Percentiles rank a stretch among this genome's conserved stretches.
Evolutionary conservation across 2,113 vertebrate genomes (phyloP).

Genomic region (Sturnus vulgaris): DNA sequence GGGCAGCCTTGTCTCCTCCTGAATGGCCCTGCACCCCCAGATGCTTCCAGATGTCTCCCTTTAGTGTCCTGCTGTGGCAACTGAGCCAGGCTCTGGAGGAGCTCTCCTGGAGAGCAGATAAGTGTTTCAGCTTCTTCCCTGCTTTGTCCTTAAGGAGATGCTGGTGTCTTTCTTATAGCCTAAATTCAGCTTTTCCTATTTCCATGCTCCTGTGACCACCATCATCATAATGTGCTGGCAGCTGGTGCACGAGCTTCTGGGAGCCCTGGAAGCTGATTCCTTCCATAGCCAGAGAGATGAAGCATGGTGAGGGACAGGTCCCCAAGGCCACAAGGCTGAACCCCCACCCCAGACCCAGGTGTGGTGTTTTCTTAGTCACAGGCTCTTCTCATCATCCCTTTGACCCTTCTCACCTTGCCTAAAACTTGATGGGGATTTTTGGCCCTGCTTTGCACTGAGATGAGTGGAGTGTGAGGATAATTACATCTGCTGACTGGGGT

Average conservation of each 20-base stretch:
- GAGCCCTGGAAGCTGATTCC: neutral
- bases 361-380: neutral
- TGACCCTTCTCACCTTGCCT: neutral
- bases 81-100: neutral
- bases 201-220: neutral
- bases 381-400: neutral
- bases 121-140: neutral
- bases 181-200: neutral
- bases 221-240: neutral
- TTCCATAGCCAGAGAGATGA: neutral
- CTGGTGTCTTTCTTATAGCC: neutral
- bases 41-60: neutral
- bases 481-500: neutral
- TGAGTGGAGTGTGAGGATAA: neutral
- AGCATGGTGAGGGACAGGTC: neutral
- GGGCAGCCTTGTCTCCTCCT: neutral
- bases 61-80: neutral
- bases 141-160: neutral
- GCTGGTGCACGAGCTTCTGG: neutral
- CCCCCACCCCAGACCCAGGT: neutral
- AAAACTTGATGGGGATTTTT: neutral
- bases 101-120: neutral
- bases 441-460: neutral
- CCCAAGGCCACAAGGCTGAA: neutral
- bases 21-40: neutral